Evolutionary conservation across 2,797 vertebrate species (phyloP).

Genomic region (Capromys pilorides): DNA sequence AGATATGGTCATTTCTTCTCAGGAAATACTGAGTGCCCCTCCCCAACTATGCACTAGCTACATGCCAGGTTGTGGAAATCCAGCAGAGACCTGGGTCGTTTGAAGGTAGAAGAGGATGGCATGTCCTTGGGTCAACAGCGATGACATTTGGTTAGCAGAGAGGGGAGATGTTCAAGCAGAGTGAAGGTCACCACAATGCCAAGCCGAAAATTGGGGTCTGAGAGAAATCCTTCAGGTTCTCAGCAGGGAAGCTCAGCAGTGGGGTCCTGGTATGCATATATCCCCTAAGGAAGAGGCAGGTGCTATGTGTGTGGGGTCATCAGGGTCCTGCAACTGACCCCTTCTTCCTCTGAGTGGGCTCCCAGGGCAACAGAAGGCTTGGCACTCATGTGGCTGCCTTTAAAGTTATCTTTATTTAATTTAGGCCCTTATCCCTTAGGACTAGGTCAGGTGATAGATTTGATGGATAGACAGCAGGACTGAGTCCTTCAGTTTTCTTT

Average conservation of each 20-base stretch:
- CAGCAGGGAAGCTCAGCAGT: not conserved
- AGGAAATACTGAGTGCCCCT: not conserved
- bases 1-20: not conserved
- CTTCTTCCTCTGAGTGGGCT: not conserved
- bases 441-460: not conserved
- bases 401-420: not conserved
- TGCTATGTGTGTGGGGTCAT: not conserved
- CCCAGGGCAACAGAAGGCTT: not conserved
- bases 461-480: not conserved
- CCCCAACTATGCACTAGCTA: not conserved
- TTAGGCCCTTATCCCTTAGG: not conserved
- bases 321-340: not conserved
- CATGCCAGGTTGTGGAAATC: not conserved
- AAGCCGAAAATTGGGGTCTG: not conserved
- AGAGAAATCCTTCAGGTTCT: not conserved
- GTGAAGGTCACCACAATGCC: not conserved
- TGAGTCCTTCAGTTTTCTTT: not conserved
- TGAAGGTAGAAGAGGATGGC: not conserved
- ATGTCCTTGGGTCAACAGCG: accelerated
- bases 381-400: not conserved
- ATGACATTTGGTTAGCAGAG: not conserved
- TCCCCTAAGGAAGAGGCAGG: not conserved
- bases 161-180: not conserved
- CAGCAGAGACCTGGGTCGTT: not conserved
- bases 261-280: not conserved